phyloP scores from a whole-genome alignment of 1,140 invertebrate genomes.

The Sitophilus oryzae region DNA sequence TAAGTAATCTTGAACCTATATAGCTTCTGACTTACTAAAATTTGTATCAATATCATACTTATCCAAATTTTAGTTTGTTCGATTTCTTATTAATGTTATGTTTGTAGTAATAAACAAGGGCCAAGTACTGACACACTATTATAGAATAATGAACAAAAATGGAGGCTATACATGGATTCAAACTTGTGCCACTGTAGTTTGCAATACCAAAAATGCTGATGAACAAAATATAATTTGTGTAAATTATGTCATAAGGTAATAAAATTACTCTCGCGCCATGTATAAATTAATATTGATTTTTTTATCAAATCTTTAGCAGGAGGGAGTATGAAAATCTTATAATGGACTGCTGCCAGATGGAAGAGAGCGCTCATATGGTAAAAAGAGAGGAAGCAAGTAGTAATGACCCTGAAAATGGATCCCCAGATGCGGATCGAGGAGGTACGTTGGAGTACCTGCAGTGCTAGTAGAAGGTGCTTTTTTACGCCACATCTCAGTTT shows the following conservation, averaged over 20 bases:
- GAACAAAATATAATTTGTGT: constrained; percentile 95
- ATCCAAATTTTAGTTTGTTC: background rate
- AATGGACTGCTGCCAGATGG: constrained; percentile 88
- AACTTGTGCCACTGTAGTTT: constrained; percentile 93
- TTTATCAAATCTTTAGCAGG: no score
- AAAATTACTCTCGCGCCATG: constrained; percentile 3
- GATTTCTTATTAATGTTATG: constrained; percentile 11
- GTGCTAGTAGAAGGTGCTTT: constrained; percentile 35
- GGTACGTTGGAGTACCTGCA: constrained; percentile 50
- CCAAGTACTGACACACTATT: constrained; percentile 93
- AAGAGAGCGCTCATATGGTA: constrained; percentile 66
- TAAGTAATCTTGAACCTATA: constrained; percentile 59
- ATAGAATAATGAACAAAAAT: constrained; percentile 90
- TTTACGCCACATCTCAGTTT: constrained; percentile 20
- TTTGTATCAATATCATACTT: background rate
- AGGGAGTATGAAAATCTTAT: constrained; percentile 84
- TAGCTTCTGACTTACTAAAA: no score
- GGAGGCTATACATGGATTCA: constrained; percentile 95
- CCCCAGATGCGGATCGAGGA: constrained; percentile 75
- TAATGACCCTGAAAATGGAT: constrained; percentile 77
- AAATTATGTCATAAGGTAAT: constrained; percentile 87
- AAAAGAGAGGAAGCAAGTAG: constrained; percentile 74
- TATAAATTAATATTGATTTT: no score
- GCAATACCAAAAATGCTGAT: constrained; percentile 89
- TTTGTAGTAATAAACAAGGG: constrained; percentile 89